Conservation (phyloP, 2,797 vertebrate species). For the Microchirus variegatus region DNA sequence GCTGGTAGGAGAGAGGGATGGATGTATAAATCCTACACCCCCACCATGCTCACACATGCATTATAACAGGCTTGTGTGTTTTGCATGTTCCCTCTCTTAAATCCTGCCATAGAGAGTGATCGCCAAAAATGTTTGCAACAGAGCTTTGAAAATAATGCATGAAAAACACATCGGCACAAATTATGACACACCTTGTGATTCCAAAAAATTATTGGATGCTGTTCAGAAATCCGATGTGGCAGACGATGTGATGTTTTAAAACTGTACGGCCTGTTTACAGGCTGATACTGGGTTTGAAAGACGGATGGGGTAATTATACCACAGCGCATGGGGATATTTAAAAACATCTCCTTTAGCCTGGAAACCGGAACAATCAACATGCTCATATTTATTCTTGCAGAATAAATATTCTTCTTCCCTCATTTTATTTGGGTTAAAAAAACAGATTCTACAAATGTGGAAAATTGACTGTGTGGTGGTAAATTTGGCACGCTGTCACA, state of each 20-base stretch:
- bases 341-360: background rate
- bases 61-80: slow-evolving; percentile 82
- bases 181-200: slow-evolving; percentile 47
- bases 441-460: no score
- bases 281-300: slow-evolving; percentile 27
- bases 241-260: slow-evolving; percentile 10
- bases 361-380: background rate
- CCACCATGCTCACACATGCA: slow-evolving; percentile 72
- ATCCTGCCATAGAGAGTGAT: slow-evolving; percentile 69
- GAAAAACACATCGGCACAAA: slow-evolving; percentile 21
- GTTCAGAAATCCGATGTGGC: slow-evolving; percentile 33
- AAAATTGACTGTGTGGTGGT: no score
- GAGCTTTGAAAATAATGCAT: slow-evolving; percentile 28
- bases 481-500: no score
- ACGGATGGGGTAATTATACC: slow-evolving; percentile 22
- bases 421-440: no score
- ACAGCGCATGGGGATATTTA: slow-evolving; percentile 1
- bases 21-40: slow-evolving; percentile 13
- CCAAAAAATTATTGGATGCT: slow-evolving; percentile 30
- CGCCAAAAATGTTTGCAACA: slow-evolving; percentile 49
- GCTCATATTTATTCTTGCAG: no score
- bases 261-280: slow-evolving; percentile 6
- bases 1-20: slow-evolving; percentile 20
- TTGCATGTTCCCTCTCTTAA: slow-evolving; percentile 61
- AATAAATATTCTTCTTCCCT: no score